These are phyloP conservation scores for Eupithecia pulchellata DNA, from an alignment of 2,888 invertebrate genomes.

Conservation along the genomic window DNA sequence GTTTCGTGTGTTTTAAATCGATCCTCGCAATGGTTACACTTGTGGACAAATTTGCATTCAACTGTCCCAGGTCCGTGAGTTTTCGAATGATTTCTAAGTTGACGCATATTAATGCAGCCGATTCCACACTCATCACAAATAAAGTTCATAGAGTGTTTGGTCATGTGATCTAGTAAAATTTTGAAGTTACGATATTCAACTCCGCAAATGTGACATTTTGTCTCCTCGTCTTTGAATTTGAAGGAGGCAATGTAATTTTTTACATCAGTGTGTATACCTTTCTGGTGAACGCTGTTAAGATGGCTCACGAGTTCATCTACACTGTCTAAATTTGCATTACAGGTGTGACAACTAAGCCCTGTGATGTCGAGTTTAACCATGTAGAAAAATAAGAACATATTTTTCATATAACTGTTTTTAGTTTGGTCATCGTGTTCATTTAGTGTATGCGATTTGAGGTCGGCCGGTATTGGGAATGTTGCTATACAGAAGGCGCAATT, in stretches of 20 bases:
- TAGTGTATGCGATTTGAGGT: slow-evolving; percentile 61
- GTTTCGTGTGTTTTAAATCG: slow-evolving; percentile 52
- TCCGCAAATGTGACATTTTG: slow-evolving; percentile 58
- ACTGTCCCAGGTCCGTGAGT: slow-evolving; percentile 58
- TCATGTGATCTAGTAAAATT: slow-evolving; percentile 61
- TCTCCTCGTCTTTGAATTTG: slow-evolving; percentile 52
- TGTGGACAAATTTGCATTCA: slow-evolving; percentile 42
- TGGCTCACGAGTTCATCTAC: slow-evolving; percentile 54
- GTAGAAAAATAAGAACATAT: slow-evolving; percentile 23
- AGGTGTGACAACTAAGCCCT: slow-evolving; percentile 59
- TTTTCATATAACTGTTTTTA: slow-evolving; percentile 34
- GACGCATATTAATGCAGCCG: slow-evolving; percentile 39
- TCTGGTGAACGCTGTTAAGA: slow-evolving; percentile 52
- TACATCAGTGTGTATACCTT: slow-evolving; percentile 50
- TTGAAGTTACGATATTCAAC: slow-evolving; percentile 57
- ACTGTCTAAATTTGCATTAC: slow-evolving; percentile 45
- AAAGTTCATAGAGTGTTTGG: slow-evolving; percentile 59
- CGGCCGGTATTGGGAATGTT: slow-evolving; percentile 54
- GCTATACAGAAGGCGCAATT: slow-evolving; percentile 60
- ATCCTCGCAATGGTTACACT: slow-evolving; percentile 63
- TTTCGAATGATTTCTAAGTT: slow-evolving; percentile 54
- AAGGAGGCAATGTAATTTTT: slow-evolving; percentile 59
- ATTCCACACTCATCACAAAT: slow-evolving; percentile 59
- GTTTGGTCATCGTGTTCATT: slow-evolving; percentile 36
- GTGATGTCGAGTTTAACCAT: slow-evolving; percentile 69